Percentiles rank a stretch among this genome's conserved stretches.
These are phyloP conservation scores for Andrena cerasifolii DNA, from an alignment of 1,140 invertebrate species.

Conservation along the genomic window DNA sequence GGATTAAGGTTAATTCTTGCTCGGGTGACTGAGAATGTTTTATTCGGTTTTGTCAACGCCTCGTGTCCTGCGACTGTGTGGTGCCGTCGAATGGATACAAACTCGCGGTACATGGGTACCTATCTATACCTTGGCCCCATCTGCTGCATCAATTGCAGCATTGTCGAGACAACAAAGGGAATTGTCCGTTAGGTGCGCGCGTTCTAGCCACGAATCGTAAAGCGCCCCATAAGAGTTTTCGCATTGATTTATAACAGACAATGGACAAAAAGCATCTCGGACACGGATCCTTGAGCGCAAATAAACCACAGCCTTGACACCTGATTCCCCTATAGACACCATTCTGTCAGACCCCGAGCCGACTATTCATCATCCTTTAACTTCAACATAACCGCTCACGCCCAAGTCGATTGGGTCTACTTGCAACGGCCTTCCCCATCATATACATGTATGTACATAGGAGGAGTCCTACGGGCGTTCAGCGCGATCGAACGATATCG, in stretches of 20 bases:
- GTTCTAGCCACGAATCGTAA: neutral
- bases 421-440: neutral
- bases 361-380: constrained; percentile 48
- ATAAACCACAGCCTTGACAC: constrained; percentile 60
- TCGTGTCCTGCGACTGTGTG: constrained; percentile 20
- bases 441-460: neutral
- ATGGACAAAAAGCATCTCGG: neutral
- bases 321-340: constrained; percentile 49
- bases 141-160: constrained; percentile 37
- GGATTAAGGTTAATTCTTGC: too few relatives aligned
- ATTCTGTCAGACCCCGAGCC: constrained; percentile 36
- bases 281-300: neutral
- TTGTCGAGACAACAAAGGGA: constrained; percentile 44
- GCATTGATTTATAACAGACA: neutral
- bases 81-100: constrained; percentile 18
- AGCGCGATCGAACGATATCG: neutral
- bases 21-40: too few relatives aligned
- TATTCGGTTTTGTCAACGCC: too few relatives aligned
- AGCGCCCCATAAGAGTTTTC: neutral
- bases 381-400: constrained; percentile 11
- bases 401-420: constrained; percentile 23
- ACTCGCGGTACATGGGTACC: too few relatives aligned
- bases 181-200: neutral
- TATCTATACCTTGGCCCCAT: constrained; percentile 3
- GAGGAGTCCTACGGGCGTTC: neutral